These are phyloP conservation scores for Drosophila phalerata DNA, from an alignment of 2,888 invertebrate genomes.

Conservation along the genomic window DNA sequence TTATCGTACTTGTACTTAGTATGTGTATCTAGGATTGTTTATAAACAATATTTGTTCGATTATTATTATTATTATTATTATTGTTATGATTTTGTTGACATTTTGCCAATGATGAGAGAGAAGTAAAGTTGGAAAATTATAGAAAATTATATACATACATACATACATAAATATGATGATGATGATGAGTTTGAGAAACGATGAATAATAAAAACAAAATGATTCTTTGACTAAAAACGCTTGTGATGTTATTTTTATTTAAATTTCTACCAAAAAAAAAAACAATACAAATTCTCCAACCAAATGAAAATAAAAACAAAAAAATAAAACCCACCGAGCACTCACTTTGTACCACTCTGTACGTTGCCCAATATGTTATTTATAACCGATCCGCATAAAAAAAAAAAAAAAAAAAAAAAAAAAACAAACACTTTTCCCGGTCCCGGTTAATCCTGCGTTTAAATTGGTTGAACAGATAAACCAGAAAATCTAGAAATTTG, in stretches of 20 bases:
- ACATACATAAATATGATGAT: conserved; percentile 27
- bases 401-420: conserved; percentile 14
- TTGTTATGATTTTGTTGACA: conserved; percentile 51
- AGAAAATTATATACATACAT: conserved; percentile 12
- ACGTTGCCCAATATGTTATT: conserved; percentile 50
- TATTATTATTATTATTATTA: conserved; percentile 49
- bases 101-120: conserved; percentile 48
- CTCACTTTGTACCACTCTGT: conserved; percentile 68
- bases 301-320: conserved; percentile 44
- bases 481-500: conserved; percentile 44
- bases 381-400: conserved; percentile 31
- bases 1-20: conserved; percentile 15
- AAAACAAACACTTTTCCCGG: conserved; percentile 31
- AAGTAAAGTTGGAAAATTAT: conserved; percentile 24
- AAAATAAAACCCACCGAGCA: conserved; percentile 55
- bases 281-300: conserved; percentile 58
- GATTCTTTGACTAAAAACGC: conserved; percentile 86
- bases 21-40: conserved; percentile 49
- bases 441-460: conserved; percentile 50
- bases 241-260: conserved; percentile 84
- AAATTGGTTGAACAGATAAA: conserved; percentile 55
- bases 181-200: conserved; percentile 66
- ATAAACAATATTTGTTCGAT: conserved; percentile 35
- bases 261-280: conserved; percentile 37
- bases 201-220: conserved; percentile 74